phyloP scores from a whole-genome alignment of 2,797 vertebrate genomes.

The Mycteria americana region DNA sequence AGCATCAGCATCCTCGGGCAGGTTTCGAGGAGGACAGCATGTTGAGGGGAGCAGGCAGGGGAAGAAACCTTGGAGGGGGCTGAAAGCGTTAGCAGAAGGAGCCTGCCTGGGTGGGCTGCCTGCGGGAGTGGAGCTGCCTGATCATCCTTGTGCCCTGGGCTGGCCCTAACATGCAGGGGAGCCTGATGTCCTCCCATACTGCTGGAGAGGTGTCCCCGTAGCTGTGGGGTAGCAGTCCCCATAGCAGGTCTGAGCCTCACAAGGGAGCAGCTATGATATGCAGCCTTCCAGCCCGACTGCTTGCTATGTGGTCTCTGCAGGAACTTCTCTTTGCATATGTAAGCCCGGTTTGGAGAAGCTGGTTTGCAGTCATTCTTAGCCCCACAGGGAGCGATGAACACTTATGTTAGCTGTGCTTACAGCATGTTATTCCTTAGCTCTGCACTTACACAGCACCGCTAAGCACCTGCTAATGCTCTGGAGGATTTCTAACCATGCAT shows the following conservation, averaged over 20 bases:
- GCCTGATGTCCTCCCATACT: background rate
- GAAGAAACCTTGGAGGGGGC: background rate
- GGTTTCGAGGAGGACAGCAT: background rate
- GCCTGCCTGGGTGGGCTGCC: background rate
- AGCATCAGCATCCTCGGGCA: background rate
- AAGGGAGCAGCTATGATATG: background rate
- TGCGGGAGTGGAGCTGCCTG: background rate
- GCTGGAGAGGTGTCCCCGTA: background rate
- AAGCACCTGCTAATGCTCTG: constrained; percentile 65
- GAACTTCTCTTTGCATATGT: background rate
- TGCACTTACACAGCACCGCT: constrained; percentile 51
- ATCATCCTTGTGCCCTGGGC: background rate
- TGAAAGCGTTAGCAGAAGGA: background rate
- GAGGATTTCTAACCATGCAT: constrained; percentile 47
- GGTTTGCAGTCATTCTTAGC: constrained; percentile 14
- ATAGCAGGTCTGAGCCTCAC: background rate
- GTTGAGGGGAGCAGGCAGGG: background rate
- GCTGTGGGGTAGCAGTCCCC: too few relatives aligned
- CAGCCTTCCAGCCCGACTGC: background rate
- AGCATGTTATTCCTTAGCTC: constrained; percentile 59
- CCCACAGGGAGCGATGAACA: constrained; percentile 43
- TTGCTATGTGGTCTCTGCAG: background rate
- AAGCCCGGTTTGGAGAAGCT: background rate
- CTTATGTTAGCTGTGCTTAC: constrained; percentile 59
- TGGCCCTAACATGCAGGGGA: background rate